phyloP scores from a whole-genome alignment of 2,113 vertebrate genomes.

The Sinocyclocheilus rhinocerous region DNA sequence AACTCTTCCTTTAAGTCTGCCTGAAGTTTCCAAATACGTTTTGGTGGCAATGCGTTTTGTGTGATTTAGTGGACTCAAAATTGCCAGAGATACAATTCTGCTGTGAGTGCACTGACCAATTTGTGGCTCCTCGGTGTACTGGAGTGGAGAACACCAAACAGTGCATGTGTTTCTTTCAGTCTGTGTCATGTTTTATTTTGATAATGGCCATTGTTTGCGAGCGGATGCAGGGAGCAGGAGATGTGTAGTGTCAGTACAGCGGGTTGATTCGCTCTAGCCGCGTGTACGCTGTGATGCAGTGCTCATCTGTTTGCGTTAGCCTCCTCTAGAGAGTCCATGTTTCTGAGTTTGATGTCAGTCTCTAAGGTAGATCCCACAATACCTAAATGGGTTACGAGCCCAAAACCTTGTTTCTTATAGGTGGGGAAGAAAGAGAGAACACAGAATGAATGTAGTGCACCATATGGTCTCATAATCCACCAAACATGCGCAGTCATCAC shows the following conservation, averaged over 20 bases:
- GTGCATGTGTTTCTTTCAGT: slow-evolving; percentile 22
- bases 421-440: slow-evolving; percentile 35
- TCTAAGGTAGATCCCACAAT: slow-evolving; percentile 45
- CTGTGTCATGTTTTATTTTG: slow-evolving; percentile 21
- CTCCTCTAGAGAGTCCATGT: slow-evolving; percentile 30
- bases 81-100: not conserved
- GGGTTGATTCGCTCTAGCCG: slow-evolving; percentile 8
- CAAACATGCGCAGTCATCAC: slow-evolving; percentile 14
- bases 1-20: not conserved
- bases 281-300: not conserved
- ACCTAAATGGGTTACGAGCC: slow-evolving; percentile 39
- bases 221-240: slow-evolving; percentile 17
- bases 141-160: slow-evolving; percentile 24
- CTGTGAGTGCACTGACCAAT: slow-evolving; percentile 27
- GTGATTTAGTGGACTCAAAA: slow-evolving; percentile 31
- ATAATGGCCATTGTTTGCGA: slow-evolving; percentile 6
- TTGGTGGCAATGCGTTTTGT: not conserved
- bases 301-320: slow-evolving; percentile 28
- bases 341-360: slow-evolving; percentile 41
- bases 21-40: not conserved
- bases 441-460: slow-evolving; percentile 46
- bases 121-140: not conserved
- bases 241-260: slow-evolving; percentile 21
- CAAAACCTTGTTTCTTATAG: slow-evolving; percentile 45
- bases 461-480: slow-evolving; percentile 47